Evolutionary conservation across 2,113 vertebrate species (phyloP).

Genomic region (Tetrao urogallus): DNA sequence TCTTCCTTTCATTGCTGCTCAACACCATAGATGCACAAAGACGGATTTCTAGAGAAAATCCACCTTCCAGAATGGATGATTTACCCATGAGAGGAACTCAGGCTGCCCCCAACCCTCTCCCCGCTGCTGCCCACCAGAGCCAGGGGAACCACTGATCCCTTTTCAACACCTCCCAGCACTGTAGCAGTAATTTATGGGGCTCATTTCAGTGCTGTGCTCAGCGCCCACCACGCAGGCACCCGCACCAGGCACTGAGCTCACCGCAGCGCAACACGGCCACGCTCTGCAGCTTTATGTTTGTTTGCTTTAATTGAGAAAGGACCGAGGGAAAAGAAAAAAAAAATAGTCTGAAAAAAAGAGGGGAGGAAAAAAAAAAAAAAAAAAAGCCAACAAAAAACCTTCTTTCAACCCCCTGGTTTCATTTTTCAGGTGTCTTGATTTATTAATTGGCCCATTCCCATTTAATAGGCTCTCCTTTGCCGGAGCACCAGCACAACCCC

Average conservation of each 20-base stretch:
- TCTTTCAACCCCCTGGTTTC: not conserved
- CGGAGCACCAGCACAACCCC: not conserved
- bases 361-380: too few species aligned
- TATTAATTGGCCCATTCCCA: slow-evolving; percentile 55
- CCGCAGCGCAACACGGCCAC: not conserved
- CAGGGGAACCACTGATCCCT: not conserved
- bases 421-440: slow-evolving; percentile 69
- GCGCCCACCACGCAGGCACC: slow-evolving; percentile 34
- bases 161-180: not conserved
- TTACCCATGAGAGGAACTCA: too few species aligned
- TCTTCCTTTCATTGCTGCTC: not conserved
- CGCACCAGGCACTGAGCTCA: not conserved
- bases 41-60: not conserved
- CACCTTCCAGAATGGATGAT: not conserved
- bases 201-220: slow-evolving; percentile 37
- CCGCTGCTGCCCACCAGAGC: not conserved
- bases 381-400: not conserved
- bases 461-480: slow-evolving; percentile 3
- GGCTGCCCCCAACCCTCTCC: not conserved
- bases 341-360: too few species aligned
- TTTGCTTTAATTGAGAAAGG: slow-evolving; percentile 66
- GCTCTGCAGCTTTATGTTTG: not conserved
- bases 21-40: rapidly evolving
- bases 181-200: not conserved
- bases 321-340: rapidly evolving